Base-by-base conservation (phyloP, 53 echinoderm and acorn worm genomes). In the Temnopleurus reevesii region DNA sequence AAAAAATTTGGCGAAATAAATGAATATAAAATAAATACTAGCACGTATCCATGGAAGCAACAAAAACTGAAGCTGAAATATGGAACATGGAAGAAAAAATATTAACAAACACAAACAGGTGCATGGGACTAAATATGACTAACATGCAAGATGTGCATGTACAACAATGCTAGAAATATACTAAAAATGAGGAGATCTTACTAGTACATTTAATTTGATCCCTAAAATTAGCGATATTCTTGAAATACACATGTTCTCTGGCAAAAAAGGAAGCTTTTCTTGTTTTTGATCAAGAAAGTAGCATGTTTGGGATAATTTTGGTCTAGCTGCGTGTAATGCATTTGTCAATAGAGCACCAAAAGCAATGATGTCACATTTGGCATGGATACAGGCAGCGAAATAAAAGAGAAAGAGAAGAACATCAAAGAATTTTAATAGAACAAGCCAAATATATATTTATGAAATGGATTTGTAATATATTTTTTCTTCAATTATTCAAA, bases 51-150 rank as follows among this genome's bases (percentile, higher is more conserved):
- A 71, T n/a, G 71, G 71, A 43, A 38, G 71, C 71, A 71, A 71
- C 41, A 71, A 21, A 71, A 41, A 71, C 15, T 38, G 71, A 71
- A 71, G 71, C 71, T 71, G 71, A n/a, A 71, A 71, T 6, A 71
- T 41, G 71, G 71, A 71, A 71, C 38, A 43, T 21, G 41, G 41
- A 8, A 41, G 8, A 71, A 56, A 71, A 71, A 49, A 9, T 49
- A 6, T 38, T 15, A 21, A 71, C 41, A 38, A 71, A 71, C 71
- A 71, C 71, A 41, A n/a, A 71, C 38, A 71, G 34, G 63, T 63
- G 31, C 63, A 63, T 63, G 63, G 63, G 63, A 34, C 71, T 71
- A 43, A 21, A 15, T 8, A 71, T 41, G 21, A 31, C 63, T 63
- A 71, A 38, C 19, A 21, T 71, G 41, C 26, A 21, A 26, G 71